These are phyloP conservation scores for Perdita meconis DNA, from an alignment of 2,888 invertebrate species.

Conservation along the genomic window DNA sequence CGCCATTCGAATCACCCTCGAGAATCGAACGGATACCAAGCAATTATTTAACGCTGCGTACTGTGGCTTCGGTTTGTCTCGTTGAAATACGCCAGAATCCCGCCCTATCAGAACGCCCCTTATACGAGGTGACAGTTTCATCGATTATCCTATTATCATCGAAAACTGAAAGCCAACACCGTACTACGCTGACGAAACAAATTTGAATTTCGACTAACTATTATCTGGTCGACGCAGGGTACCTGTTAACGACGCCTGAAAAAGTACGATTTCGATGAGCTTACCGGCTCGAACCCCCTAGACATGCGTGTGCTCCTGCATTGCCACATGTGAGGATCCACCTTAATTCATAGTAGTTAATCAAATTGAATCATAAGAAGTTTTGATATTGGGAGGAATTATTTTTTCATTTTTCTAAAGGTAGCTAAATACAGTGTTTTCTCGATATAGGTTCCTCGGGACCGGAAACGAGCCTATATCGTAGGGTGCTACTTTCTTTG, in stretches of 20 bases:
- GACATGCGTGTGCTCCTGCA: background rate
- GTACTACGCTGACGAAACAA: slow-evolving; percentile 57
- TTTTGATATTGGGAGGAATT: too few relatives aligned
- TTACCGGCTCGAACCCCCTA: background rate
- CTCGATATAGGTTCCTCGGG: too few relatives aligned
- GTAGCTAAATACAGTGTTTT: too few relatives aligned
- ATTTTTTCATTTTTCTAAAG: too few relatives aligned
- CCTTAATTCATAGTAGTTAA: too few relatives aligned
- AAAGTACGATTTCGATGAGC: slow-evolving; percentile 43
- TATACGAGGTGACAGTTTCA: slow-evolving; percentile 70
- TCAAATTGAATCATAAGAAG: too few relatives aligned
- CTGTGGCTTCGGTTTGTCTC: slow-evolving; percentile 74
- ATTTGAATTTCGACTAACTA: slow-evolving; percentile 51
- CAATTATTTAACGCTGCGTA: slow-evolving; percentile 75
- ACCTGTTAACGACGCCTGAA: slow-evolving; percentile 31
- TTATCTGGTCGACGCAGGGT: slow-evolving; percentile 55
- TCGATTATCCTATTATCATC: slow-evolving; percentile 74
- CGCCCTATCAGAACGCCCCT: slow-evolving; percentile 69
- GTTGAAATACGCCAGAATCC: slow-evolving; percentile 71
- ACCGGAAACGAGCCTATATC: too few relatives aligned
- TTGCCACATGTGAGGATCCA: background rate
- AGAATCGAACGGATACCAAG: slow-evolving; percentile 75
- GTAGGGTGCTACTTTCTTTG: too few relatives aligned
- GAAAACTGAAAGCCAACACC: slow-evolving; percentile 56
- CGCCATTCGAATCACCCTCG: slow-evolving; percentile 74